Percentiles rank a stretch among this genome's conserved stretches.
Conservation (phyloP, 1,140 invertebrate species). For the Nephotettix cincticeps region DNA sequence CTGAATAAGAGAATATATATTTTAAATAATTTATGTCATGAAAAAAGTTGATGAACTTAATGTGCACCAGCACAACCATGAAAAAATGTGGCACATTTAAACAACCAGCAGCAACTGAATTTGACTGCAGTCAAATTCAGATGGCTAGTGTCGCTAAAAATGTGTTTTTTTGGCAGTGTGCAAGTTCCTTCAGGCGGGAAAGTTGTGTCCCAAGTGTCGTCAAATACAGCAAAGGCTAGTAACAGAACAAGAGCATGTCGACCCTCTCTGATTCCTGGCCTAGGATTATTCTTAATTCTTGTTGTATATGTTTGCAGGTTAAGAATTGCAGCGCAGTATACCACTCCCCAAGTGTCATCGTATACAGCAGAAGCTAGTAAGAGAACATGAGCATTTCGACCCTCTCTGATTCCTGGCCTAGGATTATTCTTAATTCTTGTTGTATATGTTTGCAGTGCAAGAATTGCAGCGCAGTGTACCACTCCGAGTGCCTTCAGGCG, state of each 20-base stretch:
- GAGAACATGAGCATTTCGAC: constrained; percentile 18
- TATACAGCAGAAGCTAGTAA: constrained; percentile 26
- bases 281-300: neutral
- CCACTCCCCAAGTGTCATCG: neutral
- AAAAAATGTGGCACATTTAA: too few species aligned
- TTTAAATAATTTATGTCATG: too few species aligned
- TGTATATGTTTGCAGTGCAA: constrained; percentile 62
- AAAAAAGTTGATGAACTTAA: too few species aligned
- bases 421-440: neutral
- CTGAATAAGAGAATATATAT: too few species aligned
- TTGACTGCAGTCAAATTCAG: too few species aligned
- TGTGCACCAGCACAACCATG: too few species aligned
- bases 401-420: constrained; percentile 20
- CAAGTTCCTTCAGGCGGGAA: constrained; percentile 70
- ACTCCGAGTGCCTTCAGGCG: constrained; percentile 75
- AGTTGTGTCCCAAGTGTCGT: constrained; percentile 71
- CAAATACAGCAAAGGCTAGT: constrained; percentile 25
- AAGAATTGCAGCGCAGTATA: neutral
- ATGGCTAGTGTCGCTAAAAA: too few species aligned
- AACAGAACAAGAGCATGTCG: constrained; percentile 4
- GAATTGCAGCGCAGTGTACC: constrained; percentile 82
- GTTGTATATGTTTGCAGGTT: neutral
- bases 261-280: neutral
- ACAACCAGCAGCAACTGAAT: too few species aligned
- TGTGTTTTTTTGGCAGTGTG: too few species aligned